A percentile compares a stretch with the other conserved stretches of the same genome.
Evolutionary conservation across 2,888 invertebrate species (phyloP).

Genomic region (Zonitis immaculata): DNA sequence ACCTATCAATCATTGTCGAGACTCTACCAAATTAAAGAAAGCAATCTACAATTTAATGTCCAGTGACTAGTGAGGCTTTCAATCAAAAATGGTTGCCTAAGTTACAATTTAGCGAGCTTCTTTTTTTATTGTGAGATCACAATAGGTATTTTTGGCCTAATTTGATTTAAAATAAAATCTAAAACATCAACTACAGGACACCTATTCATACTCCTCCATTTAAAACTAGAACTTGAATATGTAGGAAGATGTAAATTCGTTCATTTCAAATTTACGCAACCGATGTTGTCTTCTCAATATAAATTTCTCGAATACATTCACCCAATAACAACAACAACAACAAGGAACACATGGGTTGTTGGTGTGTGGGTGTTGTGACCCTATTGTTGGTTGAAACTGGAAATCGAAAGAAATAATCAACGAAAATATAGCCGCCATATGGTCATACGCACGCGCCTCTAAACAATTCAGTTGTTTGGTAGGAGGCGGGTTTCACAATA

Average conservation of each 20-base stretch:
- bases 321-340: constrained; percentile 3
- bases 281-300: constrained; percentile 11
- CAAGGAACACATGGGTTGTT: background rate
- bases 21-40: too few species aligned
- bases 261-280: constrained; percentile 31
- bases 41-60: too few species aligned
- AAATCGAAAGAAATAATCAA: background rate
- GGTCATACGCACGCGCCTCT: constrained; percentile 18
- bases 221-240: background rate
- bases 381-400: constrained; percentile 25
- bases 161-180: background rate
- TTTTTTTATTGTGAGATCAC: too few species aligned
- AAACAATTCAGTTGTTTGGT: background rate
- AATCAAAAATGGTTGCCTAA: too few species aligned
- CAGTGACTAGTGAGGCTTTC: too few species aligned
- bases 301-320: constrained; percentile 22
- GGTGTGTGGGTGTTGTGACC: constrained; percentile 27
- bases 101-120: too few species aligned
- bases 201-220: background rate
- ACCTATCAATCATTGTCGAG: too few species aligned
- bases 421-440: constrained; percentile 22
- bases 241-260: constrained; percentile 29
- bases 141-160: background rate
- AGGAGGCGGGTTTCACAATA: background rate
- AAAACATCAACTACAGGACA: background rate